Conservation (phyloP, 2,113 vertebrate species). For the Mionectes macconnelli region DNA sequence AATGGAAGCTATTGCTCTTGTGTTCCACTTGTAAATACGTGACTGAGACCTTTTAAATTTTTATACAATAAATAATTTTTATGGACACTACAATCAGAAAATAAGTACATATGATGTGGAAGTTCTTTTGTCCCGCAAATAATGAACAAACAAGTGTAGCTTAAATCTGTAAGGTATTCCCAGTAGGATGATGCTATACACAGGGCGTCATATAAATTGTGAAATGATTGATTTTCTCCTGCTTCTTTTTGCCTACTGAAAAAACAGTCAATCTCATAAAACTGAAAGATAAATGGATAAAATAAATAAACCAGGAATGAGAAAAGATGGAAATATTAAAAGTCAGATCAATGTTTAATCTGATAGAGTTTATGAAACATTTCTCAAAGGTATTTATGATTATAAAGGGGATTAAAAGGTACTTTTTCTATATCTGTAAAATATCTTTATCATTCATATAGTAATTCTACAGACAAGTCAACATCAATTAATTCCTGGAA, state of each 20-base stretch:
- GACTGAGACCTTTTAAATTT: neutral
- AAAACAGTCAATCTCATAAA: neutral
- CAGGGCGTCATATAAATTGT: neutral
- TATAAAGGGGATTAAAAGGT: neutral
- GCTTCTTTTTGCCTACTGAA: neutral
- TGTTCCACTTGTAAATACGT: neutral
- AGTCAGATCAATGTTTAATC: neutral
- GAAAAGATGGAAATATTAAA: neutral
- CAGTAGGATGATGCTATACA: neutral
- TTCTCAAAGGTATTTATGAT: neutral
- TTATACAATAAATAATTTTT: neutral
- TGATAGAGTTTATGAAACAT: neutral
- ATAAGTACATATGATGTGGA: neutral
- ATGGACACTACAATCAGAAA: neutral
- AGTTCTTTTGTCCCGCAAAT: neutral
- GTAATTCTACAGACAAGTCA: neutral
- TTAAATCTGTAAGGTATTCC: neutral
- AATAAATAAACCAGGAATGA: neutral
- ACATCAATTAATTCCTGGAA: neutral
- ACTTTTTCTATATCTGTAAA: neutral
- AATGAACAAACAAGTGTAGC: neutral
- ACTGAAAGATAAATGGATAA: neutral
- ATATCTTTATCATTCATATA: neutral
- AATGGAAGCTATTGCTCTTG: neutral
- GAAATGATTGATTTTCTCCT: neutral